Evolutionary conservation across 2,113 vertebrate species (phyloP).

Genomic region (Solea senegalensis): DNA sequence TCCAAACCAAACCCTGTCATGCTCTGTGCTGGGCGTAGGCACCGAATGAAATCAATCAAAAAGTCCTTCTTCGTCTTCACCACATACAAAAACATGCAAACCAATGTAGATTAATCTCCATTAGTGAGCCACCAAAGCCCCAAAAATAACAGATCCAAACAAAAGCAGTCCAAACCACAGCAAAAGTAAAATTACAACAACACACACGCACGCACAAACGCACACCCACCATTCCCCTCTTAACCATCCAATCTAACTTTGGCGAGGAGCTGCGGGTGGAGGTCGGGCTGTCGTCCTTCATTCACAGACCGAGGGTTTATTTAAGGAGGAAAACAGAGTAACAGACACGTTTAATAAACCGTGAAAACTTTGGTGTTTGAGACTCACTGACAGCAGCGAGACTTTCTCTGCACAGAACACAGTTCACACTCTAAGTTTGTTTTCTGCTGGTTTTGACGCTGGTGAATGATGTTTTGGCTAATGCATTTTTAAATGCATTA

Average conservation of each 20-base stretch:
- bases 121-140: neutral
- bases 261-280: conserved; percentile 78
- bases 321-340: conserved; percentile 24
- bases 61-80: neutral
- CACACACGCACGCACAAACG: neutral
- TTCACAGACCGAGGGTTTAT: conserved; percentile 51
- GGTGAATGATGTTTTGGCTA: no score
- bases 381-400: no score
- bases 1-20: conserved; percentile 45
- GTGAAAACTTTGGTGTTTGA: neutral
- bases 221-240: conserved; percentile 84
- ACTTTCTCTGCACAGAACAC: no score
- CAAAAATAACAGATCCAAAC: conserved; percentile 7
- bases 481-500: no score
- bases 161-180: conserved; percentile 34
- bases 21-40: neutral
- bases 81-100: conserved; percentile 54
- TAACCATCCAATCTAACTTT: conserved; percentile 84
- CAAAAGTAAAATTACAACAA: conserved; percentile 28
- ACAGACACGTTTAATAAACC: conserved; percentile 2
- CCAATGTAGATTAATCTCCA: neutral
- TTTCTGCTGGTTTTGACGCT: no score
- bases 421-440: no score
- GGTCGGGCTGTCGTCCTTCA: conserved; percentile 77
- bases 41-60: neutral